Conservation (phyloP, 2,888 invertebrate species). For the Muschampia plurimacula region DNA sequence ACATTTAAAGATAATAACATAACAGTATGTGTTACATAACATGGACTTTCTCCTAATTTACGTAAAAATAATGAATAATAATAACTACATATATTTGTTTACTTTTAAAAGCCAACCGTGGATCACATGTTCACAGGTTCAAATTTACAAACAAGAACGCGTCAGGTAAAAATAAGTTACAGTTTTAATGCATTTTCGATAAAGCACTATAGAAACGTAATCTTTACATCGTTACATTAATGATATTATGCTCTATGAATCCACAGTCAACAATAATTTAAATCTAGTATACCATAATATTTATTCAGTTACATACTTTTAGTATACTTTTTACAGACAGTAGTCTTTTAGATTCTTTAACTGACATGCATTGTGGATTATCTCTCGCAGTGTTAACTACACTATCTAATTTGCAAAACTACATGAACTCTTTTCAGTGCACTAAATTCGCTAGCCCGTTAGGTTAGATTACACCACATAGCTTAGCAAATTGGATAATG, state of each 20-base stretch:
- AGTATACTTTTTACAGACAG: conserved; percentile 71
- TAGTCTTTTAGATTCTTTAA: conserved; percentile 54
- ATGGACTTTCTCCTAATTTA: conserved; percentile 55
- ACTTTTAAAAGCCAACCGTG: conserved; percentile 36
- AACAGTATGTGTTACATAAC: conserved; percentile 53
- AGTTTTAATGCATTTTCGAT: conserved; percentile 11
- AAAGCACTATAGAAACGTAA: conserved; percentile 40
- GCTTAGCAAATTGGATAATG: not conserved
- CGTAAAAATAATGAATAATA: conserved; percentile 48
- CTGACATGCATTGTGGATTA: conserved; percentile 7
- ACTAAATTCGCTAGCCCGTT: not conserved
- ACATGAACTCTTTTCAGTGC: not conserved
- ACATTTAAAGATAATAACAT: conserved; percentile 48
- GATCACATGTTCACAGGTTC: conserved; percentile 10
- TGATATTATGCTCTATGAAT: conserved; percentile 32
- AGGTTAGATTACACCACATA: not conserved
- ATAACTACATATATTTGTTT: conserved; percentile 41
- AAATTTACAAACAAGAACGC: conserved; percentile 3
- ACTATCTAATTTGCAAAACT: not conserved
- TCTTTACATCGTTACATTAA: conserved; percentile 22
- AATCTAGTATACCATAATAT: conserved; percentile 61
- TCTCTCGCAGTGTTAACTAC: not conserved
- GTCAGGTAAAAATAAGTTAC: conserved; percentile 8
- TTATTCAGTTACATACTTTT: conserved; percentile 60
- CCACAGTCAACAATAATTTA: conserved; percentile 53